These are phyloP conservation scores for Abscondita cerata DNA, from an alignment of 2,888 invertebrate species.

Conservation along the genomic window DNA sequence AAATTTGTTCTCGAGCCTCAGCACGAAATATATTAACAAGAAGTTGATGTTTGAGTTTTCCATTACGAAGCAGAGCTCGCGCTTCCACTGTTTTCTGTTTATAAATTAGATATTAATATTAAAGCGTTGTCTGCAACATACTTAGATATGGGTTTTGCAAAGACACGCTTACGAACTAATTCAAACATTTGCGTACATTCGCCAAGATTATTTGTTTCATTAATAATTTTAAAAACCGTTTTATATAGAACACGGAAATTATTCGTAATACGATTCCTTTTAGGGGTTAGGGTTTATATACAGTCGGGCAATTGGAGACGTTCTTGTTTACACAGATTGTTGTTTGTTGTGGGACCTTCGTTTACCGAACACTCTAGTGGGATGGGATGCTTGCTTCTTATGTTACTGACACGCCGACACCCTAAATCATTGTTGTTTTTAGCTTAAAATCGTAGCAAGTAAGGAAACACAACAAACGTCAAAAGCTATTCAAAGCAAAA, in stretches of 20 bases:
- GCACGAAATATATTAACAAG: constrained; percentile 43
- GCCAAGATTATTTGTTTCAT: background rate
- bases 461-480: background rate
- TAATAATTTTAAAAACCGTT: background rate
- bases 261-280: constrained; percentile 27
- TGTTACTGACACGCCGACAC: constrained; percentile 36
- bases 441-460: constrained; percentile 27
- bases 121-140: constrained; percentile 12
- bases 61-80: constrained; percentile 27
- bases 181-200: background rate
- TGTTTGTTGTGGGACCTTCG: constrained; percentile 39
- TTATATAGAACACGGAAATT: constrained; percentile 11
- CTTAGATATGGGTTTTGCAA: constrained; percentile 8
- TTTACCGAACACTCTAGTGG: constrained; percentile 38
- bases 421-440: constrained; percentile 32
- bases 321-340: constrained; percentile 40
- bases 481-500: background rate
- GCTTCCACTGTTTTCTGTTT: constrained; percentile 32
- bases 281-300: constrained; percentile 26
- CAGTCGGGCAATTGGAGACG: constrained; percentile 36
- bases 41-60: constrained; percentile 40
- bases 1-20: constrained; percentile 47
- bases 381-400: constrained; percentile 32
- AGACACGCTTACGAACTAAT: background rate
- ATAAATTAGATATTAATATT: constrained; percentile 36